These are phyloP conservation scores for Gambusia affinis DNA, from an alignment of 2,113 vertebrate genomes.

Conservation along the genomic window DNA sequence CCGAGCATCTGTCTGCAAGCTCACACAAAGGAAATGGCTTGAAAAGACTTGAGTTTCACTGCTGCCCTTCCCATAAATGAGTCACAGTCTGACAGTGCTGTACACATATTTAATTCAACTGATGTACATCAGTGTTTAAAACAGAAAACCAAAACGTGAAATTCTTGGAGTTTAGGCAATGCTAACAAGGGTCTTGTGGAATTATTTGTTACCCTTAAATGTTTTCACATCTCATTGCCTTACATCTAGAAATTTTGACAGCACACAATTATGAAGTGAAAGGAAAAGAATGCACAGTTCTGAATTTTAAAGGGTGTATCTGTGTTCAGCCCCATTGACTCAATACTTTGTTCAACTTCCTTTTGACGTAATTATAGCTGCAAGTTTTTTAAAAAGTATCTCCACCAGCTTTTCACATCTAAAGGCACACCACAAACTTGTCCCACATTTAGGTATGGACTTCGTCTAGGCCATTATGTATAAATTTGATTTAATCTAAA, in stretches of 20 bases:
- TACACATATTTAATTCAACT: slow-evolving; percentile 22
- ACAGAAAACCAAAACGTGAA: background rate
- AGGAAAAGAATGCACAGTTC: background rate
- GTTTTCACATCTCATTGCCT: background rate
- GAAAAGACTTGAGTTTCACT: slow-evolving; percentile 31
- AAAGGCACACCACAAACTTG: too few species aligned
- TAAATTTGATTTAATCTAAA: background rate
- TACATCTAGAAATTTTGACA: background rate
- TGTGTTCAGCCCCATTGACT: background rate
- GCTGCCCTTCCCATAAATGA: slow-evolving; percentile 37
- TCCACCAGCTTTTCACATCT: background rate
- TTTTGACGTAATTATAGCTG: background rate
- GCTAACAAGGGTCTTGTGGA: too few species aligned
- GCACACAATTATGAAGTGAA: background rate
- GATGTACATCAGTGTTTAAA: background rate
- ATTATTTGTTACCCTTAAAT: background rate
- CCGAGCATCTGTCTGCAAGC: slow-evolving; percentile 42
- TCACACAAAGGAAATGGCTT: slow-evolving; percentile 32
- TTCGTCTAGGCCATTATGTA: background rate
- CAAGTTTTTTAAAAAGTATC: too few species aligned
- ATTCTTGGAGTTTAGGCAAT: background rate
- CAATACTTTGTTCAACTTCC: background rate
- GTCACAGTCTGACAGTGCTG: slow-evolving; percentile 36
- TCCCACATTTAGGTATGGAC: background rate
- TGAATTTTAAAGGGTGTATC: background rate